These are phyloP conservation scores for Ptychoptera contaminata DNA, from an alignment of 2,888 invertebrate species.

Conservation along the genomic window DNA sequence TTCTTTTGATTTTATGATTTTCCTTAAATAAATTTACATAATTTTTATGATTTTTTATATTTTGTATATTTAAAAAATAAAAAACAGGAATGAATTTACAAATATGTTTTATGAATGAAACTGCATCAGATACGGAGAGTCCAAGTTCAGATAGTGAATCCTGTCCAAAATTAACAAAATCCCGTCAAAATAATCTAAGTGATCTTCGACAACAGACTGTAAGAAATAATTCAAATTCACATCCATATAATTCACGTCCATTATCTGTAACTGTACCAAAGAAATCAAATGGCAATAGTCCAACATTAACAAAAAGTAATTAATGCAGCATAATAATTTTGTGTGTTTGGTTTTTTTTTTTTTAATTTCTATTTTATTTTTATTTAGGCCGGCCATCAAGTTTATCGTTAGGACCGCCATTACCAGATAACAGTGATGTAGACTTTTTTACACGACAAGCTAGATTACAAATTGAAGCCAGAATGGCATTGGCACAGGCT, in stretches of 20 bases:
- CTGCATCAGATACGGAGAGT: slow-evolving; percentile 69
- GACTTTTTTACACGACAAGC: slow-evolving; percentile 72
- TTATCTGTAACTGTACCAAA: slow-evolving; percentile 16
- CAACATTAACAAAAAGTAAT: slow-evolving; percentile 11
- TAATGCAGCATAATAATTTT: slow-evolving; percentile 6
- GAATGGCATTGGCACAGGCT: slow-evolving; percentile 75
- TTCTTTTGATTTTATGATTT: background rate
- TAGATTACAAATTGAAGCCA: slow-evolving; percentile 69
- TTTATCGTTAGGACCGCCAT: slow-evolving; percentile 32
- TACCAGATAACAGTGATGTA: slow-evolving; percentile 38
- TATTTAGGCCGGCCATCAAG: slow-evolving; percentile 28
- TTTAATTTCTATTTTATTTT: too few relatives aligned
- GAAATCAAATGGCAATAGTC: slow-evolving; percentile 8
- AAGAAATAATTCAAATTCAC: slow-evolving; percentile 9
- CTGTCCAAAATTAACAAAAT: slow-evolving; percentile 22
- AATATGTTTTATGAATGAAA: slow-evolving; percentile 93
- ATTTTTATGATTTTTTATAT: slow-evolving; percentile 6
- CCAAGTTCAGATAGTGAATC: slow-evolving; percentile 56
- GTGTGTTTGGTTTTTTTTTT: too few relatives aligned
- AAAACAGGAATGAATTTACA: slow-evolving; percentile 75
- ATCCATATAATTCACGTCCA: slow-evolving; percentile 19
- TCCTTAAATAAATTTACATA: background rate
- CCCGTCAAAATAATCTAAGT: background rate
- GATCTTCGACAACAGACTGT: background rate
- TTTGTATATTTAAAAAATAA: slow-evolving; percentile 7